phyloP scores from a whole-genome alignment of 2,797 vertebrate genomes.

The Dallia pectoralis region DNA sequence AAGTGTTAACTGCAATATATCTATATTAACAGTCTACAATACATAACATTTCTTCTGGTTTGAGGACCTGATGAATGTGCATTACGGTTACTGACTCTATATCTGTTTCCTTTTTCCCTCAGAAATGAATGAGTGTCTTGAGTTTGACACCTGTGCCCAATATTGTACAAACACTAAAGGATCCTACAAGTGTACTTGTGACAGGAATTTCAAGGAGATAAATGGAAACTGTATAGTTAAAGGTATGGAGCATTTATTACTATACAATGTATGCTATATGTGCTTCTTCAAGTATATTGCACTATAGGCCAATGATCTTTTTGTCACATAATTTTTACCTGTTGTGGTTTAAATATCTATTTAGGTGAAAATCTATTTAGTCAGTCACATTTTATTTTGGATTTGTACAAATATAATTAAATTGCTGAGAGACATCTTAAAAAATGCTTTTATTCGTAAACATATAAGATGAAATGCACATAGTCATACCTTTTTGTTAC shows the following conservation, averaged over 20 bases:
- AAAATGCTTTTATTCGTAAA: too few species aligned
- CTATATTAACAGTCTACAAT: neutral
- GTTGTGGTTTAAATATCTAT: neutral
- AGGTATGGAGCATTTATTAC: slow-evolving; percentile 75
- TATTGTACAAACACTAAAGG: slow-evolving; percentile 92
- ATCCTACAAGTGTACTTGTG: slow-evolving; percentile 92
- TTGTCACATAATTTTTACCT: neutral
- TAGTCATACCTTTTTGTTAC: neutral
- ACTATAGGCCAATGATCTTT: neutral
- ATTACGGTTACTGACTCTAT: slow-evolving; percentile 3
- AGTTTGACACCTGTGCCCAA: slow-evolving; percentile 92
- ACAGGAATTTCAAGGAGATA: slow-evolving; percentile 89
- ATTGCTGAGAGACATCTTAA: too few species aligned
- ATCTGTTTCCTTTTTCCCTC: slow-evolving; percentile 40
- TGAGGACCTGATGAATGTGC: neutral
- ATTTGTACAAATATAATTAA: too few species aligned
- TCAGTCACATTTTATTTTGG: too few species aligned
- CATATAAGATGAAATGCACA: too few species aligned
- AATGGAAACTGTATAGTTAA: slow-evolving; percentile 88
- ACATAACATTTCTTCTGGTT: neutral
- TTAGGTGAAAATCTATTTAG: neutral
- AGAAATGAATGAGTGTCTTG: slow-evolving; percentile 96
- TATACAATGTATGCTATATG: neutral
- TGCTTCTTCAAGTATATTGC: neutral
- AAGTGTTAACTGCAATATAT: neutral